Conservation (phyloP, 2,888 invertebrate species). For the Acanthococcus lagerstroemiae region DNA sequence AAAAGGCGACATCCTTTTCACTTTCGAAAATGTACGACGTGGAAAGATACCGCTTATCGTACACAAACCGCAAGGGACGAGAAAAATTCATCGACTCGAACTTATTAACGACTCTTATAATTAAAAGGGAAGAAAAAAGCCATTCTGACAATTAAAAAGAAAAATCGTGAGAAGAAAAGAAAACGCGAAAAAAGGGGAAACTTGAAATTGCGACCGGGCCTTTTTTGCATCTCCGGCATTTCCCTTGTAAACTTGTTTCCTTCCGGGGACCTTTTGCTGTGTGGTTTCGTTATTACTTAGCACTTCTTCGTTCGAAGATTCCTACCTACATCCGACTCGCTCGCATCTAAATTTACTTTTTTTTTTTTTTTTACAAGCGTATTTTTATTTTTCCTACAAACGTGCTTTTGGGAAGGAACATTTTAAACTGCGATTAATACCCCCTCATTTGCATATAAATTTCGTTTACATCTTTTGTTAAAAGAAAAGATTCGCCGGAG, state of each 20-base stretch:
- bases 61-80: no score
- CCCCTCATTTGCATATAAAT: conserved; percentile 29
- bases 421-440: conserved; percentile 30
- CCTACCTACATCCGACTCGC: conserved; percentile 27
- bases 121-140: no score
- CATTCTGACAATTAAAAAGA: conserved; percentile 9
- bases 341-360: conserved; percentile 21
- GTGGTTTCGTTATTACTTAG: conserved; percentile 30
- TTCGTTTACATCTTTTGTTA: conserved; percentile 27
- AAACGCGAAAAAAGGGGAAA: conserved; percentile 22
- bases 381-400: not conserved
- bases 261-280: conserved; percentile 30
- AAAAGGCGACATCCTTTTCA: no score
- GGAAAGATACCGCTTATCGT: no score
- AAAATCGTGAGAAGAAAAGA: conserved; percentile 24
- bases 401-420: conserved; percentile 26
- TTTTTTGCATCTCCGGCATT: conserved; percentile 31
- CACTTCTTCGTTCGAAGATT: conserved; percentile 29
- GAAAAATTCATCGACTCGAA: no score
- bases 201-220: conserved; percentile 28
- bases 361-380: not conserved
- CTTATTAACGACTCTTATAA: no score
- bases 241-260: conserved; percentile 31
- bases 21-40: no score
- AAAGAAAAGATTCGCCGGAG: conserved; percentile 20